Conservation (phyloP, 1,140 invertebrate genomes). For the Gryon sp. region DNA sequence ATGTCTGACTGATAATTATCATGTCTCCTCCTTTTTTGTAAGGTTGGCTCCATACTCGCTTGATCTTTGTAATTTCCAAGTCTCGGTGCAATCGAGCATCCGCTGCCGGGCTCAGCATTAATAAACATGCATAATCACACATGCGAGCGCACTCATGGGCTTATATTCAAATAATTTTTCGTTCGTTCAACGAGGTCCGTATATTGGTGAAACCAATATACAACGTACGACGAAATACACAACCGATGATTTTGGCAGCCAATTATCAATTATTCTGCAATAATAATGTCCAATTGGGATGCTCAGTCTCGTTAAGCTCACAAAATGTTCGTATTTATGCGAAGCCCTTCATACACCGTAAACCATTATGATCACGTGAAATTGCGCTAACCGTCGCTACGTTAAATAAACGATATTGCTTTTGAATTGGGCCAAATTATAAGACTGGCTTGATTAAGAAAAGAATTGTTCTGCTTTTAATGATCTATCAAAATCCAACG, state of each 20-base stretch:
- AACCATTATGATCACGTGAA: constrained; percentile 32
- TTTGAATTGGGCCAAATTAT: constrained; percentile 31
- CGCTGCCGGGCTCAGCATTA: constrained; percentile 10
- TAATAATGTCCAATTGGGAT: constrained; percentile 36
- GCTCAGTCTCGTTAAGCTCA: constrained; percentile 32
- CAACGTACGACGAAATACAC: constrained; percentile 12
- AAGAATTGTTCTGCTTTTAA: constrained; percentile 3
- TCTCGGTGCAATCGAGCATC: constrained; percentile 42
- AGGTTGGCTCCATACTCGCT: constrained; percentile 9
- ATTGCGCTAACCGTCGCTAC: constrained; percentile 10
- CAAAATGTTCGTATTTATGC: constrained; percentile 20
- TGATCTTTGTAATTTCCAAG: constrained; percentile 36
- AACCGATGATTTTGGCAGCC: constrained; percentile 52
- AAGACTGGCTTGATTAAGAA: constrained; percentile 18
- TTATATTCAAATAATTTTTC: constrained; percentile 30
- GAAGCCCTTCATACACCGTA: neutral
- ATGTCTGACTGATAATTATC: constrained; percentile 56
- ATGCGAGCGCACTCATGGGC: constrained; percentile 1
- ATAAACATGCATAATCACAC: constrained; percentile 48
- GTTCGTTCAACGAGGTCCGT: constrained; percentile 4
- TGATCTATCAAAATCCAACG: too few relatives aligned
- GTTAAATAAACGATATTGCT: constrained; percentile 13
- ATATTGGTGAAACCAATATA: constrained; percentile 4
- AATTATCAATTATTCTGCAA: constrained; percentile 51
- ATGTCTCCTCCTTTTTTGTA: constrained; percentile 14